Evolutionary conservation across 2,797 vertebrate species (phyloP).

Genomic region (Cossypha polioptera): DNA sequence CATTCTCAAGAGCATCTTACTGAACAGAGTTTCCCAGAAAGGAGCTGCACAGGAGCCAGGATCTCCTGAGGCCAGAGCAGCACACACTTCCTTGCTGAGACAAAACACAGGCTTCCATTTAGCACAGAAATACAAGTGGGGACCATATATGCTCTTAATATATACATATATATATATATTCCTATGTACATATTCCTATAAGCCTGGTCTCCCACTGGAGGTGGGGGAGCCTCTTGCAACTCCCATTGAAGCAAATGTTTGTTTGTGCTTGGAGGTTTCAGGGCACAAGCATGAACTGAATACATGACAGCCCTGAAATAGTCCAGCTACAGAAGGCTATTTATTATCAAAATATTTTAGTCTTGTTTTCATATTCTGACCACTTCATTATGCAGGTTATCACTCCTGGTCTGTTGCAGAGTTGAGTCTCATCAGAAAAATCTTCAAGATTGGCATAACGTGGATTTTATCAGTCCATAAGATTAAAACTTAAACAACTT

Average conservation of each 20-base stretch:
- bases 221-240: background rate
- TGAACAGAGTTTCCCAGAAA: slow-evolving; percentile 8
- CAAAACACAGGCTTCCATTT: background rate
- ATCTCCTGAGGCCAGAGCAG: background rate
- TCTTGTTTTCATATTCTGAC: background rate
- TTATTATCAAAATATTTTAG: background rate
- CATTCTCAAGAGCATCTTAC: background rate
- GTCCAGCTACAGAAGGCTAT: background rate
- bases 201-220: background rate
- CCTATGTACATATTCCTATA: background rate
- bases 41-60: background rate
- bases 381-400: background rate
- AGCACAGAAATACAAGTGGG: background rate
- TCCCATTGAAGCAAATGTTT: background rate
- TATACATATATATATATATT: background rate
- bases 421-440: background rate
- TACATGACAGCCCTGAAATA: background rate
- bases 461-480: background rate
- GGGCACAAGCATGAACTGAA: background rate
- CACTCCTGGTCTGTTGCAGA: background rate
- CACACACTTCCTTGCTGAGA: background rate
- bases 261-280: background rate
- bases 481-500: background rate
- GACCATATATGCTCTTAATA: background rate
- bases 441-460: background rate